These are phyloP conservation scores for Tauraco hartlaubi DNA, from an alignment of 2,797 vertebrate genomes.

Conservation along the genomic window DNA sequence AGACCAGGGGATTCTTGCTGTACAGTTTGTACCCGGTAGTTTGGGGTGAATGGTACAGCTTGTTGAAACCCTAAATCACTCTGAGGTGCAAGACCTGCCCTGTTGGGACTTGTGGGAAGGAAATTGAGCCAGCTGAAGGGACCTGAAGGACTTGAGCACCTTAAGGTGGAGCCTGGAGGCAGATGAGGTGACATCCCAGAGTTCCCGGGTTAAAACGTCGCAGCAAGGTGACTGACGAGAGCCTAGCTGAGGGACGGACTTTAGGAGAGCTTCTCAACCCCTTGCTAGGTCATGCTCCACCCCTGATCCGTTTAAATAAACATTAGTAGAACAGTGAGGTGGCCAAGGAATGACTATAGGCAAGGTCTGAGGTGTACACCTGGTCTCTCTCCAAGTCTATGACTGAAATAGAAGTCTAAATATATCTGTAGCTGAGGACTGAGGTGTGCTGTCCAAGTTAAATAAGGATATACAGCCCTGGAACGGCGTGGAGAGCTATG, in stretches of 20 bases:
- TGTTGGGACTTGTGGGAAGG: neutral
- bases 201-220: neutral
- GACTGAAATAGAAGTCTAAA: constrained; percentile 19
- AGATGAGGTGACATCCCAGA: neutral
- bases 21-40: neutral
- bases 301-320: neutral
- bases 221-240: neutral
- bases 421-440: constrained; percentile 10
- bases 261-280: neutral
- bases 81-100: neutral
- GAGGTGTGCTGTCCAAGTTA: constrained; percentile 1
- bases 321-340: neutral
- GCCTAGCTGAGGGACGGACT: neutral
- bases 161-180: neutral
- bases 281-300: neutral
- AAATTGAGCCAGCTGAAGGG: neutral
- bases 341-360: constrained; percentile 1
- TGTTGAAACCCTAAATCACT: neutral
- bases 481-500: neutral
- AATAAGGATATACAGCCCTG: neutral
- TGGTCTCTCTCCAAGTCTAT: constrained; percentile 21
- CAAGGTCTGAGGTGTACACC: constrained; percentile 22
- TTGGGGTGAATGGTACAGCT: neutral
- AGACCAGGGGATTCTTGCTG: neutral
- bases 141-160: neutral